These are phyloP conservation scores for Drosophila tropicalis DNA, from an alignment of 1,140 invertebrate genomes.

Conservation along the genomic window DNA sequence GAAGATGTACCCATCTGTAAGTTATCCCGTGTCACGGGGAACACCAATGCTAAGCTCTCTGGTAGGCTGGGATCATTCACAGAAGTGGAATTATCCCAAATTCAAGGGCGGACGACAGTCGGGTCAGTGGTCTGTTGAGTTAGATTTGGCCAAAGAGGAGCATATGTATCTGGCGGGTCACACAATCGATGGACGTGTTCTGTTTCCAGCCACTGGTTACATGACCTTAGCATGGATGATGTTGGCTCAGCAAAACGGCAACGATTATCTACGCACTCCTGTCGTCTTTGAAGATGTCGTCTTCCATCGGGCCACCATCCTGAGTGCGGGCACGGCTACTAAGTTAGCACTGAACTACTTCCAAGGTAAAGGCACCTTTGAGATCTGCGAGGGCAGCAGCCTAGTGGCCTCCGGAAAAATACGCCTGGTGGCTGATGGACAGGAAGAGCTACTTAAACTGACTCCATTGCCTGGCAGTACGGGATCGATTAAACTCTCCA, in stretches of 20 bases:
- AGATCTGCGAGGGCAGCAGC: constrained; percentile 93
- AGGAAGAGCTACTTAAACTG: constrained; percentile 85
- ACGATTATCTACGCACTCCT: constrained; percentile 90
- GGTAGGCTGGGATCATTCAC: constrained; percentile 95
- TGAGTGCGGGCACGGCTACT: constrained; percentile 90
- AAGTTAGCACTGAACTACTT: constrained; percentile 95
- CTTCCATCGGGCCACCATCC: constrained; percentile 95
- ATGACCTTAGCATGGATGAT: constrained; percentile 96
- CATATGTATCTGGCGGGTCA: constrained; percentile 93
- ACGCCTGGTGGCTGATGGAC: constrained; percentile 86
- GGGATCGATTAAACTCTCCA: constrained; percentile 83
- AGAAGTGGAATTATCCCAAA: constrained; percentile 90
- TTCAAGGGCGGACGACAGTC: constrained; percentile 84
- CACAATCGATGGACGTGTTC: constrained; percentile 94
- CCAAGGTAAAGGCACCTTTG: constrained; percentile 94
- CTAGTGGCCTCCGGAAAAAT: constrained; percentile 92
- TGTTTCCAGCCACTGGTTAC: constrained; percentile 99
- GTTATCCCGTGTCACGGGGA: constrained; percentile 92
- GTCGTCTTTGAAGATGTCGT: constrained; percentile 94
- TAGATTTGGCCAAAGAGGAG: constrained; percentile 90
- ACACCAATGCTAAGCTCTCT: constrained; percentile 94
- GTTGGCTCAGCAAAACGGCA: constrained; percentile 91
- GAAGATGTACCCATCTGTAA: constrained; percentile 88
- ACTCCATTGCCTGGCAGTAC: constrained; percentile 58
- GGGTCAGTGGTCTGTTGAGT: constrained; percentile 90